Evolutionary conservation across 2,888 invertebrate species (phyloP).

Genomic region (Ypsolopha sequella): DNA sequence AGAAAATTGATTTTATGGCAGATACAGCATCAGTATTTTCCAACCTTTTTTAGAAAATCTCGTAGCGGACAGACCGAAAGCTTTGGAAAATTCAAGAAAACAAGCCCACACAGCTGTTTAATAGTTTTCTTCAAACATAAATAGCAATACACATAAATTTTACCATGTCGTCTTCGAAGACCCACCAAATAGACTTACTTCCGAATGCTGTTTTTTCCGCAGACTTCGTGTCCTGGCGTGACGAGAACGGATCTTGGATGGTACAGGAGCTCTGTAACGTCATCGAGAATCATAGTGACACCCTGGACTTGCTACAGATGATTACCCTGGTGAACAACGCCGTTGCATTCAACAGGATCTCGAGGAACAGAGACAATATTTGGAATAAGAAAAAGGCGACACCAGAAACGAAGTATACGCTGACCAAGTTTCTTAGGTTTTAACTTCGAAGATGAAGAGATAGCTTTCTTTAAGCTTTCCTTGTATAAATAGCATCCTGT

Average conservation of each 20-base stretch:
- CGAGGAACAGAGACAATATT: constrained; percentile 20
- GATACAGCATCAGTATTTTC: too few species aligned
- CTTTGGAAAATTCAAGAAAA: too few species aligned
- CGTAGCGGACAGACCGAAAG: too few species aligned
- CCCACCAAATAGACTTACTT: neutral
- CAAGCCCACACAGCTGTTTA: too few species aligned
- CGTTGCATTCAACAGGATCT: constrained; percentile 27
- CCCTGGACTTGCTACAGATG: constrained; percentile 34
- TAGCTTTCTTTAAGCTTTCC: too few species aligned
- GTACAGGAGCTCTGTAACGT: constrained; percentile 41
- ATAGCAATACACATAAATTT: too few species aligned
- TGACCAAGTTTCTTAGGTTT: constrained; percentile 35
- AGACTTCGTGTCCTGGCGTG: constrained; percentile 38
- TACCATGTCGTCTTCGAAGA: too few species aligned
- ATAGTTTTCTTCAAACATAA: too few species aligned
- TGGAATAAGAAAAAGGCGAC: constrained; percentile 39
- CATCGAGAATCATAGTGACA: constrained; percentile 20
- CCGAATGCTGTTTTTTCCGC: constrained; percentile 8
- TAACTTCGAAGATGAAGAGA: neutral
- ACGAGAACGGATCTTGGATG: constrained; percentile 37
- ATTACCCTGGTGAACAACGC: constrained; percentile 29
- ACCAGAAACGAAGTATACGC: constrained; percentile 39
- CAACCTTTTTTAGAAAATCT: too few species aligned
- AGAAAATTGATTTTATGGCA: too few species aligned
- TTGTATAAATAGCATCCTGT: too few species aligned